Evolutionary conservation across 2,888 invertebrate genomes (phyloP).

Genomic region (Eupeodes luniger): DNA sequence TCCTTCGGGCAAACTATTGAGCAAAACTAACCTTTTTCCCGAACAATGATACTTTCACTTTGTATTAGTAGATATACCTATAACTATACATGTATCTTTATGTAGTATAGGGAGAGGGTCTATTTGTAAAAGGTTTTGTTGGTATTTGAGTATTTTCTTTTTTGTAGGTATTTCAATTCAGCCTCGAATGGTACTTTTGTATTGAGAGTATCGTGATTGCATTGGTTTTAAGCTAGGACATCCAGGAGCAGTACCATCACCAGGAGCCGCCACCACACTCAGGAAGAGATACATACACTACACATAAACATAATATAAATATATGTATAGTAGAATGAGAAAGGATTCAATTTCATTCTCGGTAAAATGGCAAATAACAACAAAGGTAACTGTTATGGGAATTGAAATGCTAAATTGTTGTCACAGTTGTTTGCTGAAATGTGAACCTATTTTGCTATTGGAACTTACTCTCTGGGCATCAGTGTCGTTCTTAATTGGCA

Average conservation of each 20-base stretch:
- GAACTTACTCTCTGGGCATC: constrained; percentile 28
- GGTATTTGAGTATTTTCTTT: background rate
- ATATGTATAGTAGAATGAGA: background rate
- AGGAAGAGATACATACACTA: too few species aligned
- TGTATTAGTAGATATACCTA: background rate
- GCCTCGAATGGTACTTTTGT: constrained; percentile 6
- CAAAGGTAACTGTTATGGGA: constrained; percentile 61
- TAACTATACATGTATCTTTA: too few species aligned
- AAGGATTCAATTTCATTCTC: constrained; percentile 63
- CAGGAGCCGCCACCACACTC: background rate
- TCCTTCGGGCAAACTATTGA: background rate
- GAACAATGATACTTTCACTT: constrained; percentile 35
- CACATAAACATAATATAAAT: too few species aligned
- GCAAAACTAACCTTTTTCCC: constrained; percentile 22
- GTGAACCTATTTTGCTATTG: constrained; percentile 43
- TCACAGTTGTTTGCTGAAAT: constrained; percentile 54
- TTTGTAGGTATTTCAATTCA: constrained; percentile 2
- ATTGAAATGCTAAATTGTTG: constrained; percentile 68
- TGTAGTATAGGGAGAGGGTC: background rate
- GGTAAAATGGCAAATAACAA: constrained; percentile 65
- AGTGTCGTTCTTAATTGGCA: constrained; percentile 50
- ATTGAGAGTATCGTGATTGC: constrained; percentile 35
- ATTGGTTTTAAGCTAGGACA: constrained; percentile 29
- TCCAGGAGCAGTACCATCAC: background rate
- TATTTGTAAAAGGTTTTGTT: constrained; percentile 25